phyloP scores from a whole-genome alignment of 2,113 vertebrate genomes.

The Indri indri region DNA sequence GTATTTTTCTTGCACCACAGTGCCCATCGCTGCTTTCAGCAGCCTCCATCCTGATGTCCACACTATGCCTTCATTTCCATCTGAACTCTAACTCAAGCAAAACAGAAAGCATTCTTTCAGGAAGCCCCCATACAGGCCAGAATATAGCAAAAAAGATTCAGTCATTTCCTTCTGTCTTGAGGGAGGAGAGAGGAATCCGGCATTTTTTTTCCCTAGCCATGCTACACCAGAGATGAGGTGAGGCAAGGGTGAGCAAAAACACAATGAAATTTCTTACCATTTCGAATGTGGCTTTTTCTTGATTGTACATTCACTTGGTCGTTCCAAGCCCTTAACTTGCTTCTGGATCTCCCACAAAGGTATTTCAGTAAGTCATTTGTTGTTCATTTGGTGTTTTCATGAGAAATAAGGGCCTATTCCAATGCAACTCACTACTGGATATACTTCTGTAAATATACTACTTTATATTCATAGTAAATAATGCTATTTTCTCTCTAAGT shows the following conservation, averaged over 20 bases:
- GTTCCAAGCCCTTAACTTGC: neutral
- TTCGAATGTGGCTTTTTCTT: neutral
- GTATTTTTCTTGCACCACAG: neutral
- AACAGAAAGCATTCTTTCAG: neutral
- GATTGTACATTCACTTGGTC: neutral
- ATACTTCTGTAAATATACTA: neutral
- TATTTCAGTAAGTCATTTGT: neutral
- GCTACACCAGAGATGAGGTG: neutral
- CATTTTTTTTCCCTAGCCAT: neutral
- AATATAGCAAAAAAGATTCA: neutral
- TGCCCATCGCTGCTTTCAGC: neutral
- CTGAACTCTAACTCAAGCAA: neutral
- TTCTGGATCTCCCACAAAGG: neutral
- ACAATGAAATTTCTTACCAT: neutral
- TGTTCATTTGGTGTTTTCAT: neutral
- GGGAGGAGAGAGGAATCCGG: neutral
- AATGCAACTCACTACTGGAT: neutral
- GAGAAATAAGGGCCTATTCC: neutral
- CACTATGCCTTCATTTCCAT: neutral
- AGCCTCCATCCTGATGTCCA: neutral
- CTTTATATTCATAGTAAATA: neutral
- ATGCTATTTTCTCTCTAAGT: neutral
- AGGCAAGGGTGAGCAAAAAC: neutral
- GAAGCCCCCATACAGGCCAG: neutral
- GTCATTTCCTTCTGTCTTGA: neutral